Conservation (phyloP, 2,113 vertebrate species). For the Tichodroma muraria region DNA sequence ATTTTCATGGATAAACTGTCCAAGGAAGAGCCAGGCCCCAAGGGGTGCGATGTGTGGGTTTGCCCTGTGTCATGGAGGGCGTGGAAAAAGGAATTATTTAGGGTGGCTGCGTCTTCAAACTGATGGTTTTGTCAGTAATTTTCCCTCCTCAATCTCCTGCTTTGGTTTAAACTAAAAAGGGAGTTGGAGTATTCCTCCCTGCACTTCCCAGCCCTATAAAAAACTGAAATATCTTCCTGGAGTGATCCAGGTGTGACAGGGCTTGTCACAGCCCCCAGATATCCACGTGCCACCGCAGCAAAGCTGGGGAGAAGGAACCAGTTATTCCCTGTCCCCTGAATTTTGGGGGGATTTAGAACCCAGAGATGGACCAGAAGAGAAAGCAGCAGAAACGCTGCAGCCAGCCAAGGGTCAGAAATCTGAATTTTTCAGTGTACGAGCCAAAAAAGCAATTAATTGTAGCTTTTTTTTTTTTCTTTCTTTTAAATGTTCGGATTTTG, state of each 20-base stretch:
- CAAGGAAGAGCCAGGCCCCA: background rate
- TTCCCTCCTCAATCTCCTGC: background rate
- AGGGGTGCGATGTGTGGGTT: rapidly evolving
- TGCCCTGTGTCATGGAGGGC: rapidly evolving
- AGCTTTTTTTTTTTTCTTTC: too few species aligned
- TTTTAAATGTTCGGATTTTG: background rate
- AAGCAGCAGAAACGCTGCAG: background rate
- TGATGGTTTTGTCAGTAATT: rapidly evolving
- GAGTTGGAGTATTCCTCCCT: background rate
- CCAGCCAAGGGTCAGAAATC: background rate
- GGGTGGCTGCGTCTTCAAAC: background rate
- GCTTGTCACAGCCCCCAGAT: background rate
- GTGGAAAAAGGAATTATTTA: background rate
- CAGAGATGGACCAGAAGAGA: background rate
- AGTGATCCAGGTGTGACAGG: background rate
- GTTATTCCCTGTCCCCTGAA: rapidly evolving
- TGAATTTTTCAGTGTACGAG: background rate
- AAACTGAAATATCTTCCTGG: background rate
- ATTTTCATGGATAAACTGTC: background rate
- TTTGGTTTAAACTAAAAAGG: background rate
- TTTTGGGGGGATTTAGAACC: background rate
- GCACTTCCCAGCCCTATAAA: rapidly evolving
- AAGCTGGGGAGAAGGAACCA: background rate
- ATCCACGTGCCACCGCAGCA: background rate
- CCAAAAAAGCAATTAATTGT: background rate